These are phyloP conservation scores for Macaca fascicularis DNA, from an alignment of 2,113 vertebrate genomes.

Conservation along the genomic window DNA sequence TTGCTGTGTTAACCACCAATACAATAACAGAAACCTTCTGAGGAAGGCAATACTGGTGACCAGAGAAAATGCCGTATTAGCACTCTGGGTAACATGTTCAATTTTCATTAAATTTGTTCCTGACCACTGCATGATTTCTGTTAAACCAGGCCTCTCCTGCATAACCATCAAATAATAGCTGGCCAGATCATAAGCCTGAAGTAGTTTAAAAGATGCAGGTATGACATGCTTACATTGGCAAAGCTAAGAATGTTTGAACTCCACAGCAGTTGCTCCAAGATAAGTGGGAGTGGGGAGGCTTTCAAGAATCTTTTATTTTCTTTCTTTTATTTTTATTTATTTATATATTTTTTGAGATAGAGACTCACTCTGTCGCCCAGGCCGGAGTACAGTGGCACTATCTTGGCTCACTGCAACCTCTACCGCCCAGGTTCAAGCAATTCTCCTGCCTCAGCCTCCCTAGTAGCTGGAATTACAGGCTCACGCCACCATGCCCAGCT, in stretches of 20 bases:
- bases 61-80: background rate
- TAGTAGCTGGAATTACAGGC: too few relatives aligned
- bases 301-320: background rate
- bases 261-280: background rate
- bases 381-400: too few relatives aligned
- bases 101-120: background rate
- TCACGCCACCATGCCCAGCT: too few relatives aligned
- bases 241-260: background rate
- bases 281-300: background rate
- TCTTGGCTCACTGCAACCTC: too few relatives aligned
- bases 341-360: too few relatives aligned
- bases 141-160: background rate
- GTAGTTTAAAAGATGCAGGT: background rate
- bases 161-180: background rate
- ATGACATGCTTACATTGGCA: background rate
- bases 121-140: slow-evolving; percentile 1
- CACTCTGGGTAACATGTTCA: background rate
- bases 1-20: background rate
- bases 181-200: background rate
- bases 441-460: too few relatives aligned
- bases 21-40: background rate
- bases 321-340: too few relatives aligned
- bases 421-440: too few relatives aligned
- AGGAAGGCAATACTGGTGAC: background rate
- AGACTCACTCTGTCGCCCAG: too few relatives aligned